These are phyloP conservation scores for Brachyptera putata DNA, from an alignment of 2,888 invertebrate genomes.

Conservation along the genomic window DNA sequence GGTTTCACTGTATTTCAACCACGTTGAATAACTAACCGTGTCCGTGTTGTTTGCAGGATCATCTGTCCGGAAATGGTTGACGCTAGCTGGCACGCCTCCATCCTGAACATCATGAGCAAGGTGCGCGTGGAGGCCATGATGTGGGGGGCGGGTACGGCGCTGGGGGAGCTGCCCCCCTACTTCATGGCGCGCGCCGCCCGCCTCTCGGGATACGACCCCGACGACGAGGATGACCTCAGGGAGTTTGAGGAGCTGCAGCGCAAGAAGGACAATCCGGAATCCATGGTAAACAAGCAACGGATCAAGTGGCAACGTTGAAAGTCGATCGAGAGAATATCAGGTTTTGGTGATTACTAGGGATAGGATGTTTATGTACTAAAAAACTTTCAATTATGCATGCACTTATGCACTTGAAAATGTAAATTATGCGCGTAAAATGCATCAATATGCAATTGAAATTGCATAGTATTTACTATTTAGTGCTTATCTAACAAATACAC, in stretches of 20 bases:
- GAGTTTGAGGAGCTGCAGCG: constrained; percentile 69
- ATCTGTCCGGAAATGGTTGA: constrained; percentile 77
- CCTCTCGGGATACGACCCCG: constrained; percentile 56
- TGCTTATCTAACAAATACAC: no score
- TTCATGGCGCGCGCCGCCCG: constrained; percentile 98
- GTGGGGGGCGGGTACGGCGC: constrained; percentile 96
- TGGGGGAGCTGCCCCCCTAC: constrained; percentile 99
- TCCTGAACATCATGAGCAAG: constrained; percentile 93
- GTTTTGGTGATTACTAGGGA: no score
- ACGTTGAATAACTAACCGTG: no score
- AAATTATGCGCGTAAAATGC: no score
- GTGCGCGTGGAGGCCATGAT: constrained; percentile 89
- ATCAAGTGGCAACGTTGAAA: no score
- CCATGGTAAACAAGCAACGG: constrained; percentile 37
- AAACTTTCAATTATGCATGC: no score
- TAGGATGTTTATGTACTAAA: no score
- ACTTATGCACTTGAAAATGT: no score
- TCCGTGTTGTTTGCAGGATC: constrained; percentile 59
- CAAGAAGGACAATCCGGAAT: constrained; percentile 48
- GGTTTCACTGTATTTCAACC: no score
- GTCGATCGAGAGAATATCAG: no score
- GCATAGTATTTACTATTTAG: no score
- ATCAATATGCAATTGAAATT: no score
- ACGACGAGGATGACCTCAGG: constrained; percentile 64
- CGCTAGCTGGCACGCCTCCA: constrained; percentile 62